These are phyloP conservation scores for Psilopogon haemacephalus DNA, from an alignment of 2,113 vertebrate species.

Conservation along the genomic window DNA sequence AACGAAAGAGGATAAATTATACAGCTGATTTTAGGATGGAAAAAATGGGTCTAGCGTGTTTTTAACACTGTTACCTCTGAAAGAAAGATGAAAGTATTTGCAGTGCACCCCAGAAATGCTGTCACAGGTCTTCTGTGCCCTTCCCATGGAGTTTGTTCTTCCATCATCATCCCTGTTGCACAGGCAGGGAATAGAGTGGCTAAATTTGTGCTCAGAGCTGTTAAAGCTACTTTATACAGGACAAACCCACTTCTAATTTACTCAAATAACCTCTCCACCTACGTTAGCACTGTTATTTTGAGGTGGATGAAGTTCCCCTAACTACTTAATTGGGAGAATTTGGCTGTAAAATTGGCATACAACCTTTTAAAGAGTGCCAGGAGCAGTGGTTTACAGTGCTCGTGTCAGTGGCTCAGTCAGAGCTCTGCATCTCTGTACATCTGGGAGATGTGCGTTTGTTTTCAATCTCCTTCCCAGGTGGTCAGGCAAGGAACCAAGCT, in stretches of 20 bases:
- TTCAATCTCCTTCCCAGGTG: slow-evolving; percentile 7
- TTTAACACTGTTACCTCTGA: background rate
- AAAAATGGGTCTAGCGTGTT: background rate
- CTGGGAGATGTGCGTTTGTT: background rate
- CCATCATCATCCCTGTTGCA: accelerated
- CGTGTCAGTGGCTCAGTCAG: slow-evolving; percentile 45
- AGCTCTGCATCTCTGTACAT: background rate
- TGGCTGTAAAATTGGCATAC: slow-evolving; percentile 38
- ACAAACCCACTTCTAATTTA: background rate
- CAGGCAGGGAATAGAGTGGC: too few species aligned
- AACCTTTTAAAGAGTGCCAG: slow-evolving; percentile 30
- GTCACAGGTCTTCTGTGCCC: background rate
- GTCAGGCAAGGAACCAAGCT: background rate
- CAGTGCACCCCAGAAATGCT: background rate
- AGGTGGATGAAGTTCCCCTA: slow-evolving; percentile 53
- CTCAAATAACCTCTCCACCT: background rate
- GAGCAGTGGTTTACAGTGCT: slow-evolving; percentile 18
- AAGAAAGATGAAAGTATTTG: background rate
- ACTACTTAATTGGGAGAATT: slow-evolving; percentile 48
- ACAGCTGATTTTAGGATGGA: background rate
- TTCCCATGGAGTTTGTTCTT: background rate
- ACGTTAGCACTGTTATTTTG: slow-evolving; percentile 22
- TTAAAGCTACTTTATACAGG: background rate
- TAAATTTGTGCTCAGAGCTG: background rate
- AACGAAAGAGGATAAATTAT: background rate